Percentiles rank a stretch among this genome's conserved stretches.
Evolutionary conservation across 2,888 invertebrate species (phyloP).

Genomic region (Augiades crinisus): DNA sequence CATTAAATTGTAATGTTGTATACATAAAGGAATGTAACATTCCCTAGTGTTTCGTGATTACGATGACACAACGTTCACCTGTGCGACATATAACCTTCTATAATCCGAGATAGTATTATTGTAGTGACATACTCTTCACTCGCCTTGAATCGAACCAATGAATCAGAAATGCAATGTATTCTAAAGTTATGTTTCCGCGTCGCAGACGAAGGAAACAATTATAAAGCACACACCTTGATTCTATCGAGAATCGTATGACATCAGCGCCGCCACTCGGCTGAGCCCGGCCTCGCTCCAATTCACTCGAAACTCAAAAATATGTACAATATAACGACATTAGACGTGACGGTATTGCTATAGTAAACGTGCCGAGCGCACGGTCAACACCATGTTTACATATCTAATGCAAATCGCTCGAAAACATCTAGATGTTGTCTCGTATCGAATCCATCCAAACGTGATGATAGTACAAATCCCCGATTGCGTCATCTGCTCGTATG

Average conservation of each 20-base stretch:
- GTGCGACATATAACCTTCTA: conserved; percentile 32
- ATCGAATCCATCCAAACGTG: conserved; percentile 29
- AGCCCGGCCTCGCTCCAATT: conserved; percentile 45
- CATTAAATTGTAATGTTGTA: neutral
- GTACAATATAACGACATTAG: conserved; percentile 32
- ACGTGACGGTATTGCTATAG: conserved; percentile 21
- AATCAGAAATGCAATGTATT: conserved; percentile 28
- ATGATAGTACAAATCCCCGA: conserved; percentile 52
- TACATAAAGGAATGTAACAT: conserved; percentile 35
- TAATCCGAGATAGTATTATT: conserved; percentile 1
- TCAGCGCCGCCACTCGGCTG: conserved; percentile 19
- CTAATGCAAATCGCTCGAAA: conserved; percentile 32
- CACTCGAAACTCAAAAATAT: conserved; percentile 34
- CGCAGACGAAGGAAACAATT: conserved; percentile 29
- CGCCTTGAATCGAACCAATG: conserved; percentile 29
- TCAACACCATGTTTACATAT: conserved; percentile 32
- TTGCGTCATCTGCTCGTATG: conserved; percentile 57
- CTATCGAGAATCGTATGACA: conserved; percentile 29
- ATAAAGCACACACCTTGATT: conserved; percentile 24
- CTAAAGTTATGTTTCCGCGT: conserved; percentile 27
- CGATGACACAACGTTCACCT: conserved; percentile 36
- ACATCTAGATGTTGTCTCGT: conserved; percentile 28
- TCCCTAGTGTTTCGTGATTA: conserved; percentile 30
- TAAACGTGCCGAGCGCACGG: conserved; percentile 27
- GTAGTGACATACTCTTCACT: conserved; percentile 8